Percentiles rank a stretch among this genome's conserved stretches.
phyloP scores from a whole-genome alignment of 2,113 vertebrate genomes.

The Austrofundulus limnaeus region DNA sequence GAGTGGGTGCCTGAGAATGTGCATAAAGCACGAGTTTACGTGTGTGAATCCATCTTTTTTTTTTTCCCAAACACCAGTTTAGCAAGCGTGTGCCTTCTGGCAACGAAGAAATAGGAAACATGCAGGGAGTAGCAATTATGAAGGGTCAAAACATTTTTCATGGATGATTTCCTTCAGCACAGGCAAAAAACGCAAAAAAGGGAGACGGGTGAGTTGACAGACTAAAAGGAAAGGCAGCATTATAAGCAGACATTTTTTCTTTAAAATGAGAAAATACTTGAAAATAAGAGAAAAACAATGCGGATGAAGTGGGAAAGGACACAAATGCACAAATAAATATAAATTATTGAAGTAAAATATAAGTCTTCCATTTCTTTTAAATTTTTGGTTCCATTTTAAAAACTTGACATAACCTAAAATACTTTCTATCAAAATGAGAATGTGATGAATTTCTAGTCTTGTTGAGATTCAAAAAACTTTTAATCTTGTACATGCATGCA shows the following conservation, averaged over 20 bases:
- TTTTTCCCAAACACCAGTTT: conserved; percentile 33
- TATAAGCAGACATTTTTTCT: conserved; percentile 3
- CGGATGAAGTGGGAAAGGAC: conserved; percentile 17
- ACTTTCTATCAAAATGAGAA: not conserved
- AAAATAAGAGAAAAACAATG: conserved; percentile 19
- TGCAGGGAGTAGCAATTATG: conserved; percentile 67
- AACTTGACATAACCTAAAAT: not conserved
- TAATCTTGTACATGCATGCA: no score
- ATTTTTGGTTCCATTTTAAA: no score
- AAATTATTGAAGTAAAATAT: not conserved
- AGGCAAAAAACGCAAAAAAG: conserved; percentile 37
- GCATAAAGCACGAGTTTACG: conserved; percentile 19
- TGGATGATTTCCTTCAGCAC: conserved; percentile 68
- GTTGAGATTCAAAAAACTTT: no score
- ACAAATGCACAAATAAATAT: not conserved
- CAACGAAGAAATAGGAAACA: conserved; percentile 48
- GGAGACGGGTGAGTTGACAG: conserved; percentile 21
- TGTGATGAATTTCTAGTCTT: no score
- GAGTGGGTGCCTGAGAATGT: conserved; percentile 16
- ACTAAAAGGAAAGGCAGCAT: conserved; percentile 9
- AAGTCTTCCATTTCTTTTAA: no score
- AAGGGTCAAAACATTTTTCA: conserved; percentile 74
- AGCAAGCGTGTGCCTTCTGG: conserved; percentile 30
- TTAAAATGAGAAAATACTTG: conserved; percentile 16
- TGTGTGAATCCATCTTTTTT: conserved; percentile 31